A percentile compares a stretch with the other conserved stretches of the same genome.
phyloP scores from a whole-genome alignment of 92 coral and sea anemone genomes.

The Palythoa heliodiscus region DNA sequence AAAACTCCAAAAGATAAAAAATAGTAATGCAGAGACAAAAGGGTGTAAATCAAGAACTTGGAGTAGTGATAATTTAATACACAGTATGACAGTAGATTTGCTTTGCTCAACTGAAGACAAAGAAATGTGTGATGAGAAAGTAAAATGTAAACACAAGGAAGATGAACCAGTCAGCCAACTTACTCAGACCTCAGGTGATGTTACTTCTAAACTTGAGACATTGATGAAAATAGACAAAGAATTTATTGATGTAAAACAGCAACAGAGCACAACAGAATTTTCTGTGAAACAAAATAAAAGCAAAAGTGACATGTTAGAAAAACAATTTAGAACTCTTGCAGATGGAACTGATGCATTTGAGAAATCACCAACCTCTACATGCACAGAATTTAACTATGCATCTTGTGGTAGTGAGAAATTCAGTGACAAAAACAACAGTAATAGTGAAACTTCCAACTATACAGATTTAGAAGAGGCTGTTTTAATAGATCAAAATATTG shows the following conservation, averaged over 20 bases:
- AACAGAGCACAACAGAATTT: not conserved
- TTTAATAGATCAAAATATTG: not conserved
- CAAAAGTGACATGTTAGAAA: not conserved
- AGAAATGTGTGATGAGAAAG: not conserved
- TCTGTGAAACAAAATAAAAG: not conserved
- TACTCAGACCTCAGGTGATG: not conserved
- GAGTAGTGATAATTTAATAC: not conserved
- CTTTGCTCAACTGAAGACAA: not conserved
- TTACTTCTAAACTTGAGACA: not conserved
- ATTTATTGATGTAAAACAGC: not conserved
- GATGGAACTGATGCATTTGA: not conserved
- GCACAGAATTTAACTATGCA: not conserved
- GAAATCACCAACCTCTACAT: not conserved
- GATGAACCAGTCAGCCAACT: not conserved
- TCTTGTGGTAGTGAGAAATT: not conserved
- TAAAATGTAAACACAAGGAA: not conserved
- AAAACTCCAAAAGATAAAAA: slow-evolving; percentile 77
- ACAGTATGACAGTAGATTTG: not conserved
- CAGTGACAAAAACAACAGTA: not conserved
- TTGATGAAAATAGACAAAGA: not conserved
- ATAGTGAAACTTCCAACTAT: not conserved
- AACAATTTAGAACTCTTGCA: not conserved
- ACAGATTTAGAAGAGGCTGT: not conserved
- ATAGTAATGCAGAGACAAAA: not conserved
- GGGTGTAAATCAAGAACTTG: not conserved